Evolutionary conservation across 1,140 invertebrate species (phyloP).

Genomic region (Diuraphis noxia): DNA sequence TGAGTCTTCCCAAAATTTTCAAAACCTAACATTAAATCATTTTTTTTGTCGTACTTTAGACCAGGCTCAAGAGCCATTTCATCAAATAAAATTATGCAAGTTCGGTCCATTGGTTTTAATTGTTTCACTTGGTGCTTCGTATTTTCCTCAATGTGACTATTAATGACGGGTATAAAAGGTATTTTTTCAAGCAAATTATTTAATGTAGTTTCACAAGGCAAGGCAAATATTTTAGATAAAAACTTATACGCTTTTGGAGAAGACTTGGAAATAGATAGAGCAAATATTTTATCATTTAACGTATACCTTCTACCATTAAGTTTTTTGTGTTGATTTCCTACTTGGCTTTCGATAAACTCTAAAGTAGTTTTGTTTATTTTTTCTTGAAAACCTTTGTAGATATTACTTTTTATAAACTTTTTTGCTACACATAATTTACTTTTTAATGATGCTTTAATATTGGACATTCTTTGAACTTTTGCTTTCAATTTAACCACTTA

Average conservation of each 20-base stretch:
- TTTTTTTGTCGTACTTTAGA: conserved; percentile 2
- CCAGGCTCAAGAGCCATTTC: background rate
- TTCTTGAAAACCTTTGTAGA: background rate
- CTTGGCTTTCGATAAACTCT: background rate
- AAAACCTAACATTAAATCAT: background rate
- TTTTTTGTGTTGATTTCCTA: background rate
- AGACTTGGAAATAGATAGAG: background rate
- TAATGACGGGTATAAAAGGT: background rate
- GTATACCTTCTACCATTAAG: background rate
- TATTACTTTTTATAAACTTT: background rate
- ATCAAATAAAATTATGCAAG: background rate
- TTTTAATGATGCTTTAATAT: background rate
- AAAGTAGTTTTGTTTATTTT: background rate
- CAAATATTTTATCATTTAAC: background rate
- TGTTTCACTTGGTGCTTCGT: background rate
- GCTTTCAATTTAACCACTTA: background rate
- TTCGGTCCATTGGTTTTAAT: background rate
- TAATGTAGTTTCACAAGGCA: background rate
- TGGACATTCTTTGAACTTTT: background rate
- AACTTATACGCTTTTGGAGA: background rate
- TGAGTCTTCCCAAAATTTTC: background rate
- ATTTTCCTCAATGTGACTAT: background rate
- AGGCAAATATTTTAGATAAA: background rate
- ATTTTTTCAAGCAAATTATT: background rate
- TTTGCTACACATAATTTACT: background rate